Percentiles rank a stretch among this genome's conserved stretches.
phyloP scores from a whole-genome alignment of 2,888 invertebrate genomes.

The Tipula unca region DNA sequence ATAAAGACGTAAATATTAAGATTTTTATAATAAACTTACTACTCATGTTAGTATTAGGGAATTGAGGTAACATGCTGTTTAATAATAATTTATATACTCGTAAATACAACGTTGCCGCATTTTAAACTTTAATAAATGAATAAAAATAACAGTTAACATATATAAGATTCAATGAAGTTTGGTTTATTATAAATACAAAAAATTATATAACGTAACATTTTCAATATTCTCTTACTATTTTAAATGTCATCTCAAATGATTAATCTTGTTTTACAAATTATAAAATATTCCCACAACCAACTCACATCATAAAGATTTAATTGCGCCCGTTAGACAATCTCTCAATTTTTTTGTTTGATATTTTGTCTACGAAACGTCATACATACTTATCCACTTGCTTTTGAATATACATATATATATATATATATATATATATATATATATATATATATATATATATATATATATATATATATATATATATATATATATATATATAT shows the following conservation, averaged over 20 bases:
- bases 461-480: too few species aligned
- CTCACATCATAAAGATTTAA: neutral
- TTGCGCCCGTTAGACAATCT: neutral
- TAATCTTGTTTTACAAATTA: neutral
- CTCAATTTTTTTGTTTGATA: neutral
- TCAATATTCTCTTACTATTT: neutral
- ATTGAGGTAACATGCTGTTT: neutral
- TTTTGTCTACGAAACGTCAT: neutral
- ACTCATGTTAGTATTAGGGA: too few species aligned
- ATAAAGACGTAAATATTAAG: neutral
- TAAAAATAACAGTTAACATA: neutral
- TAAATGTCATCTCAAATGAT: neutral
- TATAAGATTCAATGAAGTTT: neutral
- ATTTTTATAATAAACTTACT: neutral
- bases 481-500: too few species aligned
- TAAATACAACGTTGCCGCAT: neutral
- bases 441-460: too few species aligned
- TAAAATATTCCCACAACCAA: neutral
- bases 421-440: too few species aligned
- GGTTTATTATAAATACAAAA: neutral
- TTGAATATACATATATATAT: too few species aligned
- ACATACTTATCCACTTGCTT: neutral
- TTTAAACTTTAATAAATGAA: neutral
- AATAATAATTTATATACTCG: neutral
- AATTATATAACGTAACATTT: neutral